Percentiles rank a stretch among this genome's conserved stretches.
phyloP scores from a whole-genome alignment of 23 tunicate genomes.

The Ascidia mentula region DNA sequence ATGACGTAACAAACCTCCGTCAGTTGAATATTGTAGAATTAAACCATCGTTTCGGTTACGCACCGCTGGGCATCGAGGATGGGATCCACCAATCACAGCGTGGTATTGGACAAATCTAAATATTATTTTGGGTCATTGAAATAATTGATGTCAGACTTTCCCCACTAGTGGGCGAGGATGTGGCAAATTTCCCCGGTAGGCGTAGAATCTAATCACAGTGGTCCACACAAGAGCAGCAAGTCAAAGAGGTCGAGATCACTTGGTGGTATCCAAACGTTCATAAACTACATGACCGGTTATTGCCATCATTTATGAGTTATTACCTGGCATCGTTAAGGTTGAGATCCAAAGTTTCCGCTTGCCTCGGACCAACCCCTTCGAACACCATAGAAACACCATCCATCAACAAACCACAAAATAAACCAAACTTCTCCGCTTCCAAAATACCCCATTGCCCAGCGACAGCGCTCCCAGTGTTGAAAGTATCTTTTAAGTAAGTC shows the following conservation, averaged over 20 bases:
- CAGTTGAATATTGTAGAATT: constrained; percentile 73
- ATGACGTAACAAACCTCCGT: constrained; percentile 50
- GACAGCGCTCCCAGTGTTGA: constrained; percentile 29
- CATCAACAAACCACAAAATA: constrained; percentile 54
- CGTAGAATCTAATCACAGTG: no score
- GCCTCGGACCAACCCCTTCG: constrained; percentile 80
- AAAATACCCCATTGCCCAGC: constrained; percentile 32
- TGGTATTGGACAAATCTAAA: constrained; percentile 72
- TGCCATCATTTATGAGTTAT: no score
- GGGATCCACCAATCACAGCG: constrained; percentile 56
- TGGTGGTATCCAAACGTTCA: no score
- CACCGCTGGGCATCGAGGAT: constrained; percentile 37
- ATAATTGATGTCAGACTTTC: background rate
- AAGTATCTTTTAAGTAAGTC: constrained; percentile 72
- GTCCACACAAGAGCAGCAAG: no score
- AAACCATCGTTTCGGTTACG: constrained; percentile 55
- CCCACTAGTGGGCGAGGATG: background rate
- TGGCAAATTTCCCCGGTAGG: no score
- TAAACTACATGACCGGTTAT: no score
- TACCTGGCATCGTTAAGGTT: constrained; percentile 83
- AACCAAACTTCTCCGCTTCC: constrained; percentile 34
- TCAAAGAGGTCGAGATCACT: no score
- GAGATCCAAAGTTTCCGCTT: constrained; percentile 54
- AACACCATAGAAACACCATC: constrained; percentile 58
- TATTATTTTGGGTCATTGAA: background rate